phyloP scores from a whole-genome alignment of 2,888 invertebrate species.

The Entomobrya multifasciata region DNA sequence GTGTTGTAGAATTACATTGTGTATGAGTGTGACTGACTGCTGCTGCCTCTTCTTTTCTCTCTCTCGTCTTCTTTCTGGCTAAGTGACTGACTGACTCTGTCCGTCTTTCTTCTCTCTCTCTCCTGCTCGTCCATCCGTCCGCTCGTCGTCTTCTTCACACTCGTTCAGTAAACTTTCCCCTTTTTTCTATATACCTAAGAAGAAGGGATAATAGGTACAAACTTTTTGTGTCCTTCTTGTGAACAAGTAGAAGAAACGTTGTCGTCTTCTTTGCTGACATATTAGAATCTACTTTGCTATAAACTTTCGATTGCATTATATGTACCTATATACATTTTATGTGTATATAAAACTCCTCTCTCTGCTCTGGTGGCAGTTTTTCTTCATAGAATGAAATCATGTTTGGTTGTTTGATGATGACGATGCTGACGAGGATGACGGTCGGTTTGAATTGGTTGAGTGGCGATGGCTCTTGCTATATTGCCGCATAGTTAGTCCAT shows the following conservation, averaged over 20 bases:
- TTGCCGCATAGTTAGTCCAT: background rate
- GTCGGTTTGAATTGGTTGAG: slow-evolving; percentile 45
- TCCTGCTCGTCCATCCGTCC: slow-evolving; percentile 56
- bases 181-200: slow-evolving; percentile 28
- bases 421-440: slow-evolving; percentile 43
- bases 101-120: slow-evolving; percentile 57
- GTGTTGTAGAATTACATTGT: slow-evolving; percentile 46
- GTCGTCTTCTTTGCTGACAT: background rate
- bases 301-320: slow-evolving; percentile 30
- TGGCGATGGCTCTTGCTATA: slow-evolving; percentile 28
- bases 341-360: slow-evolving; percentile 2
- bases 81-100: slow-evolving; percentile 70
- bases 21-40: slow-evolving; percentile 70
- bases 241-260: background rate
- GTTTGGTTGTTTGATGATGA: slow-evolving; percentile 53
- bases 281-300: background rate
- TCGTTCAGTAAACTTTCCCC: slow-evolving; percentile 60
- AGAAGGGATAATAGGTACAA: slow-evolving; percentile 47
- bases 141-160: slow-evolving; percentile 63
- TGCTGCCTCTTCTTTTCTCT: slow-evolving; percentile 56
- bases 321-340: slow-evolving; percentile 20
- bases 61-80: slow-evolving; percentile 59
- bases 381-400: slow-evolving; percentile 56
- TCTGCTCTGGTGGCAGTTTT: slow-evolving; percentile 54
- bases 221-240: slow-evolving; percentile 35